These are phyloP conservation scores for Pavo muticus DNA, from an alignment of 2,113 vertebrate genomes.

Conservation along the genomic window DNA sequence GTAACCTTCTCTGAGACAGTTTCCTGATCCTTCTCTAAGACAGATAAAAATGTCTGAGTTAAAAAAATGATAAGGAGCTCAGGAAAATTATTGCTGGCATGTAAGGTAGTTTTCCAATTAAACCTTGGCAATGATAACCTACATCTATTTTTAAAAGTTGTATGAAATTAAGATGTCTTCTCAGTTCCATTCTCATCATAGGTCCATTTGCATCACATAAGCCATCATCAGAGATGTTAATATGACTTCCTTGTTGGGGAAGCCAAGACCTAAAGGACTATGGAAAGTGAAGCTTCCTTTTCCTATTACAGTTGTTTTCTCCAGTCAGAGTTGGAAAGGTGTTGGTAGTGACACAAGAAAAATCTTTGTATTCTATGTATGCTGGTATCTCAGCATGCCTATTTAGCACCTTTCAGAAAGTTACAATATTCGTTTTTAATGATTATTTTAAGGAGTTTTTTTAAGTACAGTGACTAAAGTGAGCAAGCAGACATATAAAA, in stretches of 20 bases:
- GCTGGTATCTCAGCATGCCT: neutral
- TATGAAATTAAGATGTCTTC: neutral
- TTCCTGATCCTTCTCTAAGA: neutral
- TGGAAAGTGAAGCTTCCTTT: neutral
- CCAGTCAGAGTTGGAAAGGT: neutral
- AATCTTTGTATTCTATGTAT: neutral
- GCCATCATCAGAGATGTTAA: constrained; percentile 26
- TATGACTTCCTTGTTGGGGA: neutral
- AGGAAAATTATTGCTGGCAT: neutral
- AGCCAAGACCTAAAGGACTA: constrained; percentile 5
- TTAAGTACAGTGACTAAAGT: neutral
- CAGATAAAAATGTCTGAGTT: neutral
- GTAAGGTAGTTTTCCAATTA: neutral
- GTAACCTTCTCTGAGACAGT: neutral
- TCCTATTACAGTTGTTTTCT: neutral
- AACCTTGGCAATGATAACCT: neutral
- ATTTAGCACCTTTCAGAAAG: constrained; percentile 8
- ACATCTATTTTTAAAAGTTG: neutral
- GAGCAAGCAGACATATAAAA: neutral
- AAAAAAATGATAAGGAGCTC: neutral
- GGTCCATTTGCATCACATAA: neutral
- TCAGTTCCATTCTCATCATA: constrained; percentile 13
- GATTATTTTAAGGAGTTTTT: neutral
- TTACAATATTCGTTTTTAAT: neutral
- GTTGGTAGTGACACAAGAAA: neutral